Evolutionary conservation across 1,140 invertebrate genomes (phyloP), one percentile per base, ranked within the genome.

Genomic region (Eupeodes corollae): DNA sequence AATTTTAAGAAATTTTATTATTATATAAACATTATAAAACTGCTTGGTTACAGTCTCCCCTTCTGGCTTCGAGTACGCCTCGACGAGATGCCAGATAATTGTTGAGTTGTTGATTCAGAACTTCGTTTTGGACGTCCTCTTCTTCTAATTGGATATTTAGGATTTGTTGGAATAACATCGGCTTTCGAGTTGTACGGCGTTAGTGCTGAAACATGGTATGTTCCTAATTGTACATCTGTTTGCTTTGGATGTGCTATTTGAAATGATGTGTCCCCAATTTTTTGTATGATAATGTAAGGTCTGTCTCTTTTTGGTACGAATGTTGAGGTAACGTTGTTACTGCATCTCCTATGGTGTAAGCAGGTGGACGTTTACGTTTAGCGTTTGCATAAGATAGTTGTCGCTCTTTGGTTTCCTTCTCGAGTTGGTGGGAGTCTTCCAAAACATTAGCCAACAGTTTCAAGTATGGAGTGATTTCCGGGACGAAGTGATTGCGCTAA

Each of bases 281-380:
- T 34, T 10, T 45, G 49, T 1, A 52, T 39, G 15, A 65, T 53
- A 13, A 49, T 18, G 49, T 62, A 70, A 0, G 66, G 67, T 13
- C 67, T 67, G 35, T 65, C 57, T 15, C 61, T 56, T 18, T 55
- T 43, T 2, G 62, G 63, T 1, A 60, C 57, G 12, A 70, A 57
- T 37, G 70, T 70, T 0, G 60, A 48, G 1, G 64, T 53, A 15
- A 59, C 51, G 0, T 57, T 46, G 6, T 43, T 0, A 67, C 60
- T 12, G 52, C 19, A 21, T 66, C 60, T 13, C 55, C 57, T 14
- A 48, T 16, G 9, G 50, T 13, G 37, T 55, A 60, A 8, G 50
- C 43, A 12, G 54, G 45, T 3, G 39, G 32, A 1, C n/a, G 12
- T n/a, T 53, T 48, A 14, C 53, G 49, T n/a, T 41, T 38, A 32